Evolutionary conservation across 1,140 invertebrate genomes (phyloP).

Genomic region (Drosophila tani): DNA sequence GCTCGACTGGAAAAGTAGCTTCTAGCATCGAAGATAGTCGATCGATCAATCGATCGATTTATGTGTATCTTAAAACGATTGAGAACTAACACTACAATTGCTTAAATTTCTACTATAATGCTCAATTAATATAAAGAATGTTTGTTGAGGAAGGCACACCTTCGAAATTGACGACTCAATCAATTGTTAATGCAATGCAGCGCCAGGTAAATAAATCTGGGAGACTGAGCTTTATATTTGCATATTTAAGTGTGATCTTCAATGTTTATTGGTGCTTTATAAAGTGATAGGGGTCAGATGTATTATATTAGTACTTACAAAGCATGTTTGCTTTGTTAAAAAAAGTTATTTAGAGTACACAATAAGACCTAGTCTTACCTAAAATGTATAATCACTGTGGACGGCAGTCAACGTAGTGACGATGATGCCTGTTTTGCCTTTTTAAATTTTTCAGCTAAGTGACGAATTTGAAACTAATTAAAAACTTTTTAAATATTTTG

Average conservation of each 20-base stretch:
- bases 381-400: too few relatives aligned
- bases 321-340: too few relatives aligned
- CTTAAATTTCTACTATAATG: conserved; percentile 1
- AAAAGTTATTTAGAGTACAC: too few relatives aligned
- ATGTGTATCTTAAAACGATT: conserved; percentile 3
- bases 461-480: too few relatives aligned
- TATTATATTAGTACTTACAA: too few relatives aligned
- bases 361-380: too few relatives aligned
- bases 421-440: too few relatives aligned
- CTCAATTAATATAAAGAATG: conserved; percentile 1
- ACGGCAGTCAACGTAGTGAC: too few relatives aligned
- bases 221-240: not conserved
- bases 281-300: too few relatives aligned
- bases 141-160: conserved; percentile 22
- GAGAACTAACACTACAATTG: not conserved
- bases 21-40: conserved; percentile 10
- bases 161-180: conserved; percentile 4
- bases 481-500: too few relatives aligned
- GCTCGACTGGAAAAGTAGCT: conserved; percentile 3
- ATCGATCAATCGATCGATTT: conserved; percentile 16
- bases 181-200: conserved; percentile 28
- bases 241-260: not conserved
- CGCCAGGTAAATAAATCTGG: not conserved
- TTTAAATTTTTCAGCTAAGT: too few relatives aligned
- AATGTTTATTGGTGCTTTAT: not conserved